A percentile compares a stretch with the other conserved stretches of the same genome.
Conservation (phyloP, 1,140 invertebrate genomes). For the Armadillidium nasatum region DNA sequence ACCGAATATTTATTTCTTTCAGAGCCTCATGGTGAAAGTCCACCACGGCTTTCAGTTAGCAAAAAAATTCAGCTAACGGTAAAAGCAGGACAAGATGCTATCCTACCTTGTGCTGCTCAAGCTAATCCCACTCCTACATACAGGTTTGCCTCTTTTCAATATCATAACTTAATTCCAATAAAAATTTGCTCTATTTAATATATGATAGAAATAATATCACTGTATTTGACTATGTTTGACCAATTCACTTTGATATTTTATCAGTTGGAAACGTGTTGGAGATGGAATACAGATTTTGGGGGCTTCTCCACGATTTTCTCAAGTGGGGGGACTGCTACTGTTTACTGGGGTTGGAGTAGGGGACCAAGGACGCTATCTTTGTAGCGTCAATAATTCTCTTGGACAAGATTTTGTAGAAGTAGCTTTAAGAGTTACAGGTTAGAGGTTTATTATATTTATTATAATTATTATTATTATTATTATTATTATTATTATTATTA, state of each 20-base stretch:
- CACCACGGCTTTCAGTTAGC: slow-evolving; percentile 65
- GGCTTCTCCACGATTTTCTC: not conserved
- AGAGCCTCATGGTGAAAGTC: slow-evolving; percentile 63
- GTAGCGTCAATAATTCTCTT: not conserved
- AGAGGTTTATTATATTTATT: not conserved
- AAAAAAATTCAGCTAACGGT: slow-evolving; percentile 49
- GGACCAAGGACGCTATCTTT: not conserved
- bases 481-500: not conserved
- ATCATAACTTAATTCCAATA: no score
- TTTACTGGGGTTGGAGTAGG: not conserved
- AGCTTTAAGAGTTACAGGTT: slow-evolving; percentile 1
- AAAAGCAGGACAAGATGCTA: slow-evolving; percentile 35
- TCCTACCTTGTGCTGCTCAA: slow-evolving; percentile 42
- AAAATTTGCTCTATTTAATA: not conserved
- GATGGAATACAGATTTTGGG: not conserved
- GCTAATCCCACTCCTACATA: slow-evolving; percentile 39
- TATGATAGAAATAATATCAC: not conserved
- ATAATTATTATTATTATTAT: slow-evolving; percentile 11
- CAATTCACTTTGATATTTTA: no score
- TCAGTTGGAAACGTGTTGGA: not conserved
- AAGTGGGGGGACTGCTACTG: not conserved
- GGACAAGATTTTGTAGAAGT: slow-evolving; percentile 8
- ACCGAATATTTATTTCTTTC: slow-evolving; percentile 45
- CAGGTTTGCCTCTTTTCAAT: slow-evolving; percentile 26
- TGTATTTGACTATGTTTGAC: not conserved